A percentile compares a stretch with the other conserved stretches of the same genome.
Evolutionary conservation across 2,113 vertebrate species (phyloP).

Genomic region (Peromyscus maniculatus): DNA sequence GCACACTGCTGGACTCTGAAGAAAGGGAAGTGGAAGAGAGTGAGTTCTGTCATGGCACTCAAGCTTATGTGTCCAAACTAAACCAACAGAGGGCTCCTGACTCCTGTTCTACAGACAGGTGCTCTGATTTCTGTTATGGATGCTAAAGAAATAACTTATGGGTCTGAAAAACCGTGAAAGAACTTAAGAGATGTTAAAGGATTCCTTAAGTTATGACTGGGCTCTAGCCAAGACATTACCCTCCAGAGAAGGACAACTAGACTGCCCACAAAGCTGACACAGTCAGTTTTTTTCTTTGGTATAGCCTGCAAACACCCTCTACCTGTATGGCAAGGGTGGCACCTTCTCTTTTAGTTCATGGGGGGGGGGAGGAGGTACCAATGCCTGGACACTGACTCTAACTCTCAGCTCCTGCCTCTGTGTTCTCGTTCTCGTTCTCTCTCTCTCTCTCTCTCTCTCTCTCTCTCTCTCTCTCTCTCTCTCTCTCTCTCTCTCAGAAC

Average conservation of each 20-base stretch:
- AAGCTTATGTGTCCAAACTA: background rate
- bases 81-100: background rate
- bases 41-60: accelerated
- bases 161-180: background rate
- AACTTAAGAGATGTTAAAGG: background rate
- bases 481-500: too few species aligned
- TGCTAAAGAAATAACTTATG: background rate
- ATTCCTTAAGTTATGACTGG: background rate
- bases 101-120: background rate
- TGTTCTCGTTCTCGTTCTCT: too few species aligned
- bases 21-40: background rate
- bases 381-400: too few species aligned
- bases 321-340: too few species aligned
- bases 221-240: background rate
- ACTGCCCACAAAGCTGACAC: background rate
- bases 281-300: background rate
- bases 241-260: background rate
- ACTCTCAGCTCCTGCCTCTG: too few species aligned
- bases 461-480: too few species aligned
- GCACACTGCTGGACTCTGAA: background rate
- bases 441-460: too few species aligned
- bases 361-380: too few species aligned
- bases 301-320: background rate
- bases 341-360: too few species aligned
- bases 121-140: background rate